A percentile compares a stretch with the other conserved stretches of the same genome.
These are phyloP conservation scores for Corythucha ciliata DNA, from an alignment of 2,888 invertebrate species.

Conservation along the genomic window DNA sequence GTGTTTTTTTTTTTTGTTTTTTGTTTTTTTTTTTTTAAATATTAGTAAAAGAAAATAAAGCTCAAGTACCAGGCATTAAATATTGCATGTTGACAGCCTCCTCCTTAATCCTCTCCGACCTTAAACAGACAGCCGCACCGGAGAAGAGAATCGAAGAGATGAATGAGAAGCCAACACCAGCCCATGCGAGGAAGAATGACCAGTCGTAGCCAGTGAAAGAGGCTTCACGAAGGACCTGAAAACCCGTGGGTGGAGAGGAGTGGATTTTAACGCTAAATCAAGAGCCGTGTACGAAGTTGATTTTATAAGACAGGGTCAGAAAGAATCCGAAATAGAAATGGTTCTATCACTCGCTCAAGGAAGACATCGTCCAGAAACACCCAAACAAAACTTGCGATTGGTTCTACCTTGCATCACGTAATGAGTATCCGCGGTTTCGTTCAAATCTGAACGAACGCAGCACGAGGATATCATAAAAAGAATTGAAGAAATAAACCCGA, in stretches of 20 bases:
- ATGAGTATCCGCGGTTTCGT: constrained; percentile 65
- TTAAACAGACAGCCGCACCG: constrained; percentile 87
- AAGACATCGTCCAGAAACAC: no score
- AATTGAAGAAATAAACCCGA: constrained; percentile 62
- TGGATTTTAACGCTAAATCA: no score
- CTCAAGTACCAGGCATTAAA: constrained; percentile 89
- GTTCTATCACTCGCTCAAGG: no score
- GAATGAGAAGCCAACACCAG: constrained; percentile 85
- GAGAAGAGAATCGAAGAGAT: constrained; percentile 86
- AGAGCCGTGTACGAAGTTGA: no score
- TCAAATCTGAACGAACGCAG: constrained; percentile 66
- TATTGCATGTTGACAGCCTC: constrained; percentile 96
- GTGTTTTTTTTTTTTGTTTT: no score
- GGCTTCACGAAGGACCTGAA: constrained; percentile 74
- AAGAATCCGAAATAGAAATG: no score
- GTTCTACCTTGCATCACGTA: constrained; percentile 82
- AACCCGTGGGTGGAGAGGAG: no score
- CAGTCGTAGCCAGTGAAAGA: constrained; percentile 78
- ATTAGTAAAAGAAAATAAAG: constrained; percentile 9
- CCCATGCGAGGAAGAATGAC: constrained; percentile 96
- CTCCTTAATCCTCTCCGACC: constrained; percentile 86
- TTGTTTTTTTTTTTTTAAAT: no score
- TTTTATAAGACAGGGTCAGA: no score
- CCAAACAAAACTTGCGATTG: constrained; percentile 6
- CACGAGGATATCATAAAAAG: constrained; percentile 71